These are phyloP conservation scores for Urocitellus parryii DNA, from an alignment of 2,113 vertebrate genomes.

Conservation along the genomic window DNA sequence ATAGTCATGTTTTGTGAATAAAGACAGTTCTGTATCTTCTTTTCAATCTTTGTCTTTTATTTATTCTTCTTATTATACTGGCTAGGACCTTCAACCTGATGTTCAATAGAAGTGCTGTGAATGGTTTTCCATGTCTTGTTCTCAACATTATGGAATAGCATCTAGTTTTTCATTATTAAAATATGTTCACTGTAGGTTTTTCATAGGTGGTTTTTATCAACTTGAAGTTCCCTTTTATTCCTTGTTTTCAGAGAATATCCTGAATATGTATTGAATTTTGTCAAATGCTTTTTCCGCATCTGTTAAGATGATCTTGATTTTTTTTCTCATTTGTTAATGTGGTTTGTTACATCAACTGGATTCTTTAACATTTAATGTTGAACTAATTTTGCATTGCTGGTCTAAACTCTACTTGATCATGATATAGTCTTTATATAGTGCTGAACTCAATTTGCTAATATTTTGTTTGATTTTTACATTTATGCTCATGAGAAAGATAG, in stretches of 20 bases:
- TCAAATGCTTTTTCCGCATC: constrained; percentile 28
- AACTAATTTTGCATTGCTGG: constrained; percentile 54
- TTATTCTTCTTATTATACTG: constrained; percentile 37
- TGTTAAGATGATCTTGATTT: constrained; percentile 31
- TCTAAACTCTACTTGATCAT: constrained; percentile 25
- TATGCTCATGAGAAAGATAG: background rate
- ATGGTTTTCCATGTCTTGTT: background rate
- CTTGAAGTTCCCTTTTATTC: constrained; percentile 40
- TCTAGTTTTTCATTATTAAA: constrained; percentile 50
- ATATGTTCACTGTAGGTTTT: constrained; percentile 39
- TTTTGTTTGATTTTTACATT: constrained; percentile 51
- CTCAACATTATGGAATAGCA: background rate
- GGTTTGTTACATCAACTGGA: background rate
- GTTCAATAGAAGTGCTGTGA: background rate
- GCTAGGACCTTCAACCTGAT: background rate
- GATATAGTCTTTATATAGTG: constrained; percentile 19
- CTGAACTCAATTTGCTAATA: constrained; percentile 37
- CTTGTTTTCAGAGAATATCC: constrained; percentile 37
- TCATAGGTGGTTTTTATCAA: constrained; percentile 35
- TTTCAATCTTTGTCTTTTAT: constrained; percentile 41
- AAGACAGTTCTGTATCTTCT: constrained; percentile 40
- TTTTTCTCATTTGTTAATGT: constrained; percentile 47
- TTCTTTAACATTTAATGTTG: constrained; percentile 42
- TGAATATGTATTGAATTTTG: constrained; percentile 30
- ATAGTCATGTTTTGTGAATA: constrained; percentile 5